Base-by-base conservation (phyloP, 2,888 invertebrate species). In the Drosophila siamana region DNA sequence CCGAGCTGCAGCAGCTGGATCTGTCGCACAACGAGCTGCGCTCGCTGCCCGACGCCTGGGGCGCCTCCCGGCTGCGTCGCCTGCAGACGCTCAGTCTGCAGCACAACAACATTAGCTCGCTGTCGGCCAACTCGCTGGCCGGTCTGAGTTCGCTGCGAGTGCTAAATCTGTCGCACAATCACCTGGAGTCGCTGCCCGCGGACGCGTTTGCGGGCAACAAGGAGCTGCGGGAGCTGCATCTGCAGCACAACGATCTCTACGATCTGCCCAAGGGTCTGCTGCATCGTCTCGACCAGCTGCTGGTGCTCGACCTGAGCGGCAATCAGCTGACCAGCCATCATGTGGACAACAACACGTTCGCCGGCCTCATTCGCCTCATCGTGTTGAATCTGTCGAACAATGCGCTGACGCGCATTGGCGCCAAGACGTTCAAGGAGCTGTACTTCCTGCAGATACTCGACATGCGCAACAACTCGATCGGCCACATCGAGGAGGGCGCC, bases 351-450 rank as follows among this genome's bases (percentile, higher is more conserved):
- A 96, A 95, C 54, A 97, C 97, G 22, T 97, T 98, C 91, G 94
- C 95, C 74, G 97, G 97, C 69, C 93, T 98, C 72, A 96, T 98
- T 79, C 94, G 97, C 11, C 93, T 97, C 80, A 96, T 97, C 85
- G 95, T 97, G 48, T 93, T 98, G 80, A 97, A 97, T 92, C 93
- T 98, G 74, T 96, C 97, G 2, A 96, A 96, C 91, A 98, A 98
- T 90, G 95, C 95, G n/a, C 92, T 98, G 33, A 96, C 96, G 0
- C 94, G 96, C 80, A 95, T 98, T 76, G 97, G 97, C 85, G 95
- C 95, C 13, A 95, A 95, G 81, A 97, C 96, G 54, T 98, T 98
- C 92, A 96, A 96, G 92, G 97, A 97, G 90, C 93, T 98, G 72
- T 96, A 96, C 90, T 96, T 97, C 89, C 93, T 98, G 61, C 97